phyloP scores from a whole-genome alignment of 2,113 vertebrate genomes.

The Gnathonemus longibarbis region DNA sequence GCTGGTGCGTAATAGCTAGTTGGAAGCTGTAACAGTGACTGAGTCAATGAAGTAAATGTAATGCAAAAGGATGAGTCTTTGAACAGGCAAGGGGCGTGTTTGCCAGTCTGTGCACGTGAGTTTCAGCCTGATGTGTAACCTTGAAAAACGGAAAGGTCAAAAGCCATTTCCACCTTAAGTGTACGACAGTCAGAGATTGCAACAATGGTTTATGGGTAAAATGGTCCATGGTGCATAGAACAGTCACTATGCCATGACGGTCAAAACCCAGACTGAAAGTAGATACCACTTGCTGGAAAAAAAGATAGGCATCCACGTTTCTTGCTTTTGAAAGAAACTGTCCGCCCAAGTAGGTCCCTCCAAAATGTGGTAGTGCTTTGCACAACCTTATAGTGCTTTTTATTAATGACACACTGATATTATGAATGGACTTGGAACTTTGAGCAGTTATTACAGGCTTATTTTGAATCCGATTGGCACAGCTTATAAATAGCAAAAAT shows the following conservation, averaged over 20 bases:
- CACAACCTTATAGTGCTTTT: background rate
- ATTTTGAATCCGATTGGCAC: background rate
- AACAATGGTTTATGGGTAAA: background rate
- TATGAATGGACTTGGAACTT: background rate
- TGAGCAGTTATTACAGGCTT: background rate
- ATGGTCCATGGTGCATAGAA: background rate
- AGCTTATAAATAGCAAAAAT: background rate
- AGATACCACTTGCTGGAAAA: background rate
- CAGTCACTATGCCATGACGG: background rate
- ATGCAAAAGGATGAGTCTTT: background rate
- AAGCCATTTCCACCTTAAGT: background rate
- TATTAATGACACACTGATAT: background rate
- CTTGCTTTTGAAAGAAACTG: background rate
- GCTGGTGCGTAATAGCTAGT: background rate
- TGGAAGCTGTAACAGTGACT: background rate
- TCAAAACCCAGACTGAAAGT: background rate
- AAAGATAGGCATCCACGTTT: background rate
- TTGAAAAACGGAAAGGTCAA: background rate
- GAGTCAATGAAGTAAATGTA: background rate
- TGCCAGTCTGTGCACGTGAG: background rate
- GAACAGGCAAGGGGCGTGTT: background rate
- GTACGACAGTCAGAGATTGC: too few species aligned
- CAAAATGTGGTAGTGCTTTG: background rate
- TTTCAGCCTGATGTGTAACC: background rate
- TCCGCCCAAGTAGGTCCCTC: background rate